Evolutionary conservation across 1,140 invertebrate genomes (phyloP).

Genomic region (Phymastichus coffea): DNA sequence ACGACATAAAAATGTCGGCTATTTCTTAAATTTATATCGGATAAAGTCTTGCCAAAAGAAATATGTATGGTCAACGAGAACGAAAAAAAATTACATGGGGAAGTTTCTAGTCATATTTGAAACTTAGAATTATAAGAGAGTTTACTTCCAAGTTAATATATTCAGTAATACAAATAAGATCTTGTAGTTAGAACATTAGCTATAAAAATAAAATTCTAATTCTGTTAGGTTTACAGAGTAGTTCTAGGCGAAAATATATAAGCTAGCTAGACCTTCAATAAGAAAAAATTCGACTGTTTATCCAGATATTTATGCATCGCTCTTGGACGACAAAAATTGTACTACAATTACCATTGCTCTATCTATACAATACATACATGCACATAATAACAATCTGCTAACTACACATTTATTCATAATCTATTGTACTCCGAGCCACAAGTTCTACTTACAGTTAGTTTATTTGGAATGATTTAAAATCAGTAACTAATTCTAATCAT

Average conservation of each 20-base stretch:
- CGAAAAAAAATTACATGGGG: conserved; percentile 22
- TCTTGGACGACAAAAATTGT: conserved; percentile 2
- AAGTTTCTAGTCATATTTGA: conserved; percentile 48
- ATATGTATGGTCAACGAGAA: conserved; percentile 27
- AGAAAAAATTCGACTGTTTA: conserved; percentile 24
- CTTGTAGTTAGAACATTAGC: conserved; percentile 34
- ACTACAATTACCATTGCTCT: conserved; percentile 13
- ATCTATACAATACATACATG: conserved; percentile 4
- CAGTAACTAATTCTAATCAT: background rate
- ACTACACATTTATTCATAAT: conserved; percentile 15
- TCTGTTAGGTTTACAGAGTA: conserved; percentile 37
- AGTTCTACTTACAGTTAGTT: conserved; percentile 21
- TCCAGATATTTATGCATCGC: conserved; percentile 12
- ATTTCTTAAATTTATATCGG: conserved; percentile 51
- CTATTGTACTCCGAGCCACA: conserved; percentile 26
- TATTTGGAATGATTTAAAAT: conserved; percentile 21
- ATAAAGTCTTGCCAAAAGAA: conserved; percentile 47
- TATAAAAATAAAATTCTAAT: conserved; percentile 35
- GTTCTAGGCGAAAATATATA: conserved; percentile 19
- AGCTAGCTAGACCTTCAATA: conserved; percentile 11
- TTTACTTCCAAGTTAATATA: conserved; percentile 39
- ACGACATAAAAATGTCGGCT: conserved; percentile 39
- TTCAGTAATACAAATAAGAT: conserved; percentile 27
- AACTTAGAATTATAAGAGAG: conserved; percentile 37
- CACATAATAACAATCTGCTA: conserved; percentile 11